Percentiles rank a stretch among this genome's conserved stretches.
Evolutionary conservation across 2,888 invertebrate genomes (phyloP).

Genomic region (Candidula unifasciata): DNA sequence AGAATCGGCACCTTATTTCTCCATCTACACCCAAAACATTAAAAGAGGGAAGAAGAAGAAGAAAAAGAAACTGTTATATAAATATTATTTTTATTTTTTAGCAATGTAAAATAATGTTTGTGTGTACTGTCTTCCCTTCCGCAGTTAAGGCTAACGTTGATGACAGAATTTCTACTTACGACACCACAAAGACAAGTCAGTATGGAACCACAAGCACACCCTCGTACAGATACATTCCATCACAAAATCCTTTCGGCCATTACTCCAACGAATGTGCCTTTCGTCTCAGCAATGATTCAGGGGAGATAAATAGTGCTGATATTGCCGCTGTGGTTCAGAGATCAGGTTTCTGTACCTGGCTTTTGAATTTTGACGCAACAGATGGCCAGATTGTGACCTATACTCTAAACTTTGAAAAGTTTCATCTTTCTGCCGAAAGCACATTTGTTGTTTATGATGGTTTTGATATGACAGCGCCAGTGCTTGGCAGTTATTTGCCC

Average conservation of each 20-base stretch:
- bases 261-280: background rate
- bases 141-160: background rate
- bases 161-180: background rate
- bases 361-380: background rate
- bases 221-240: background rate
- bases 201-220: background rate
- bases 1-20: no score
- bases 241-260: background rate
- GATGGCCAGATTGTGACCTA: background rate
- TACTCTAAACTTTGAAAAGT: background rate
- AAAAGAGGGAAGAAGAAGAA: no score
- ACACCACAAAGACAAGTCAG: no score
- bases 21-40: no score
- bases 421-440: background rate
- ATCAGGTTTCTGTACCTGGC: constrained; percentile 24
- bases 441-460: constrained; percentile 24
- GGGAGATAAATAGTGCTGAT: constrained; percentile 4
- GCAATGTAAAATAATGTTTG: no score
- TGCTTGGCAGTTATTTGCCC: background rate
- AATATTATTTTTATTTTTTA: no score
- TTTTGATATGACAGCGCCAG: background rate
- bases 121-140: background rate
- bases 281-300: background rate
- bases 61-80: no score
- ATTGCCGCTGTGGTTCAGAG: background rate